Evolutionary conservation across 2,113 vertebrate species (phyloP), one percentile per base, ranked within the genome.

Genomic region (Panurus biarmicus): DNA sequence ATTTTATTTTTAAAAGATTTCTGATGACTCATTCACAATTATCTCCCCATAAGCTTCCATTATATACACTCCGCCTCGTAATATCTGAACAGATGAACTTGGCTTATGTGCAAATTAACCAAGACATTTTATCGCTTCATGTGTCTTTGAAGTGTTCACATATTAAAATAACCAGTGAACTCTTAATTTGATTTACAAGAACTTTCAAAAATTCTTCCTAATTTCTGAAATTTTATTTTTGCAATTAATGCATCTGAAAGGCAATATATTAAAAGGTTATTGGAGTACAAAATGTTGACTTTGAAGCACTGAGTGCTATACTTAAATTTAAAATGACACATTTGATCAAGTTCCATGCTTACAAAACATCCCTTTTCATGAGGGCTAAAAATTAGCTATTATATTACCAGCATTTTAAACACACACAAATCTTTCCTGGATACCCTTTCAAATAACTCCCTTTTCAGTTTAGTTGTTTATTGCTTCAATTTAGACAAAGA

Each of bases 21-120:
- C 73, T 87, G 75, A 66, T 96, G 95, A 97, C 80, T 97, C 94
- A 96, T 51, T 85, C 21, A 74, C 60, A 9, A 91, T 91, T 84
- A 94, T 85, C 29, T 79, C n/a, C 44, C 35, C 79, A 85, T 71
- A 92, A 78, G 88, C 87, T 95, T 95, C 66, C 45, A 44, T 62
- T 92, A 72, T 56, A 89, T 62, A 78, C 35, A 65, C 47, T 72
- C 33, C 0, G 1, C 50, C 71, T 94, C 26, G 26, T 75, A 95
- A 84, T 73, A 93, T 47, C 60, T 66, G 83, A 96, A 94, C 83
- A 96, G 78, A 96, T 81, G 31, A 96, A 89, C 47, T 85, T 83
- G 8, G 10, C 65, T 94, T 71, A 77, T 71, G 11, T 85, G 70
- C 82, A 77, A 62, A 58, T 10, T 79, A 71, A 66, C 36, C 12